Conservation (phyloP, 2,888 invertebrate species). For the Drosophila affinis region DNA sequence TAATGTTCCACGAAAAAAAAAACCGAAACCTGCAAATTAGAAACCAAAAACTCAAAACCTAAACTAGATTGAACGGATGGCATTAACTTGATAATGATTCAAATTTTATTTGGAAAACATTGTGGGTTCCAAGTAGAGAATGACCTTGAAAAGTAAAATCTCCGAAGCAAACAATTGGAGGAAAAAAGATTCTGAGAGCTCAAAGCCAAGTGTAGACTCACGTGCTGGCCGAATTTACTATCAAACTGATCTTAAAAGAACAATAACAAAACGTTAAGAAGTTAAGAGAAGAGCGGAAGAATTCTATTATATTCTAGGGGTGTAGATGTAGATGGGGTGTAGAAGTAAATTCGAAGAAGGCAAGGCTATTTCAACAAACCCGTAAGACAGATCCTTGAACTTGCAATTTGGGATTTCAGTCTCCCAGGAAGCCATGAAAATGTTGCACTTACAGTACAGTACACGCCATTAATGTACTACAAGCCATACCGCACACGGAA, state of each 20-base stretch:
- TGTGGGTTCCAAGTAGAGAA: not conserved
- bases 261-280: not conserved
- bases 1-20: slow-evolving; percentile 60
- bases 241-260: not conserved
- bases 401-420: not conserved
- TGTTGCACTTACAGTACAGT: slow-evolving; percentile 25
- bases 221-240: not conserved
- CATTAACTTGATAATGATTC: slow-evolving; percentile 12
- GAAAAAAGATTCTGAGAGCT: not conserved
- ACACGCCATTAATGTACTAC: not conserved
- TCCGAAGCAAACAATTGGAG: not conserved
- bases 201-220: not conserved
- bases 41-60: slow-evolving; percentile 32
- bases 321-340: no score
- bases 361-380: not conserved
- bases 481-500: slow-evolving; percentile 26
- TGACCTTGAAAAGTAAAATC: slow-evolving; percentile 14
- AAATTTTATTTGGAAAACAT: slow-evolving; percentile 1
- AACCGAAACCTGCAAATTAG: slow-evolving; percentile 27
- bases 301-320: not conserved
- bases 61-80: slow-evolving; percentile 42
- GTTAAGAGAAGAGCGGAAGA: not conserved
- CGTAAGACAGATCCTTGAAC: no score
- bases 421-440: slow-evolving; percentile 21
- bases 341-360: no score